These are phyloP conservation scores for Labeo catla DNA, from an alignment of 2,113 vertebrate genomes.

Conservation along the genomic window DNA sequence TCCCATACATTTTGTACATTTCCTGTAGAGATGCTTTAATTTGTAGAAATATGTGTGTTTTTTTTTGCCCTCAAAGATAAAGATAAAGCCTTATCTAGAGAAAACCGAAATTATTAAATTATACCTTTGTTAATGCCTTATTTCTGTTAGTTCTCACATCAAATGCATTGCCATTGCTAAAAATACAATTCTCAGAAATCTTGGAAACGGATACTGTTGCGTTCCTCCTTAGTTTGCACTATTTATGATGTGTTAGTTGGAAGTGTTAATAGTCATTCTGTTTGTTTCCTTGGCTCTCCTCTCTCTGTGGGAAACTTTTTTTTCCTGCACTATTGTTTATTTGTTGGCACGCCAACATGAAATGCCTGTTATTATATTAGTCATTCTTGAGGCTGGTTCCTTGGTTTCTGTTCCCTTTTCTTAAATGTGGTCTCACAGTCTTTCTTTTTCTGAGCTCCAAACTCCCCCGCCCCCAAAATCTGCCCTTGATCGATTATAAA, in stretches of 20 bases:
- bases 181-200: not conserved
- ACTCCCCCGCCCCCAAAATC: not conserved
- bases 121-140: not conserved
- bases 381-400: not conserved
- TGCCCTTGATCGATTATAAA: not conserved
- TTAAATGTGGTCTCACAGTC: not conserved
- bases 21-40: not conserved
- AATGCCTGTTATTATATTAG: not conserved
- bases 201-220: not conserved
- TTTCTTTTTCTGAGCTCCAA: not conserved
- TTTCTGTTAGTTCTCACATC: slow-evolving; percentile 12
- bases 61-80: not conserved
- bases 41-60: not conserved
- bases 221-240: not conserved
- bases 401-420: not conserved
- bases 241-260: slow-evolving; percentile 26
- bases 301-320: not conserved
- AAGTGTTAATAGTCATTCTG: slow-evolving; percentile 38
- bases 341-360: not conserved
- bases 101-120: not conserved
- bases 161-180: not conserved
- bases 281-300: slow-evolving; percentile 8
- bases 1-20: not conserved
- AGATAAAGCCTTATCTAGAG: not conserved
- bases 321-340: not conserved